Base-by-base conservation (phyloP, 1,140 invertebrate genomes). In the Parapsyche elsis region DNA sequence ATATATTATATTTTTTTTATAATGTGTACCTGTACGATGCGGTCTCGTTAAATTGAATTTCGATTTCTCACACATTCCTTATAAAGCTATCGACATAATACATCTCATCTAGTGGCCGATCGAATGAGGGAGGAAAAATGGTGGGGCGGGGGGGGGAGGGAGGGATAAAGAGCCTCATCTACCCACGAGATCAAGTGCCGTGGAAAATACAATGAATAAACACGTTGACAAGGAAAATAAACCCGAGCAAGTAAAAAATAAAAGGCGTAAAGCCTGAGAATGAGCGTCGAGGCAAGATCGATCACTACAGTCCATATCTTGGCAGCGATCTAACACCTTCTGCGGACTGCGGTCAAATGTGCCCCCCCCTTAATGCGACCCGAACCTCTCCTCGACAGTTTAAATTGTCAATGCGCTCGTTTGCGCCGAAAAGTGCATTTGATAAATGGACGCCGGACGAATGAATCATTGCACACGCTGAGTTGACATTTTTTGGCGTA, bases 191-290 rank as follows among this genome's bases (percentile, higher is more conserved):
- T 24, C 76, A 46, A 46, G 30, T 44, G n/a, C 61, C 14, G 64
- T 73, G 67, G 64, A 71, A 71, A 70, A 71, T 24, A 53, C 38
- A 38, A 64, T 64, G 70, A 64, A 78, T 53, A 71, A 78, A 80
- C 78, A 80, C 71, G 78, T 80, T 49, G 30, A 75, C 71, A 80
- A 80, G 61, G 64, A 80, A 80, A 73, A 38, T 46, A 16, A 73
- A 38, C 38, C 23, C 38, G 71, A 26, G 16, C 45, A 24, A 73
- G 21, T 67, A 23, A 21, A 21, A 67, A 67, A 30, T 4, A 61
- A 9, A 14, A 26, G 24, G 5, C 16, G 2, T 7, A 19, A 46
- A 16, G 10, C 44, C 44, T 19, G 71, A 73, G 38, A 73, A 49
- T 46, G 64, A 30, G 23, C 64, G 64, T 30, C 64, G 64, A 67